Evolutionary conservation across 2,797 vertebrate genomes (phyloP).

Genomic region (Leptodactylus fallax): DNA sequence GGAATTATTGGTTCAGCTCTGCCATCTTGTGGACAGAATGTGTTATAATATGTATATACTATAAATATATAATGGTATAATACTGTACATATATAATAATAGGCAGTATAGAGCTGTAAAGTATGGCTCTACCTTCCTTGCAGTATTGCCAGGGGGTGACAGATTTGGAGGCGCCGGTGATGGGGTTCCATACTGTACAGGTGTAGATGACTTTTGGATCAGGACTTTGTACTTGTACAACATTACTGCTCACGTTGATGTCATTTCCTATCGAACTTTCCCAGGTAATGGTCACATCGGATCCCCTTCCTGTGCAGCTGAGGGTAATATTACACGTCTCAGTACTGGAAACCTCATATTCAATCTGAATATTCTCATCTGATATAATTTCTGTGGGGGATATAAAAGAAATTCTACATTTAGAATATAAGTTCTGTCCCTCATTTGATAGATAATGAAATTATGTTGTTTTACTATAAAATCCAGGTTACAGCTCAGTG

Average conservation of each 20-base stretch:
- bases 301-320: conserved; percentile 58
- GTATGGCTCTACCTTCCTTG: neutral
- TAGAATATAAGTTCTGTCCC: neutral
- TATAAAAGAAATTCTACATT: neutral
- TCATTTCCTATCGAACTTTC: conserved; percentile 26
- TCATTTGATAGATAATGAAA: neutral
- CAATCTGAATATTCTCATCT: conserved; percentile 27
- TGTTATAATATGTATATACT: too few relatives aligned
- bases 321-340: conserved; percentile 64
- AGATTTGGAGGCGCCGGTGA: conserved; percentile 40
- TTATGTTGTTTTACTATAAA: neutral
- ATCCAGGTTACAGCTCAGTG: neutral
- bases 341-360: conserved; percentile 28
- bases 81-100: neutral
- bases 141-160: conserved; percentile 63
- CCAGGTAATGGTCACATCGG: conserved; percentile 28
- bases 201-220: conserved; percentile 47
- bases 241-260: neutral
- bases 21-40: too few relatives aligned
- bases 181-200: conserved; percentile 65
- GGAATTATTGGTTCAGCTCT: too few relatives aligned
- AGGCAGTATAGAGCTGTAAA: neutral
- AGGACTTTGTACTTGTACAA: neutral
- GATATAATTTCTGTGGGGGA: neutral
- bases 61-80: too few relatives aligned